A percentile compares a stretch with the other conserved stretches of the same genome.
Conservation (phyloP, 2,888 invertebrate species). For the Acleris cristana region DNA sequence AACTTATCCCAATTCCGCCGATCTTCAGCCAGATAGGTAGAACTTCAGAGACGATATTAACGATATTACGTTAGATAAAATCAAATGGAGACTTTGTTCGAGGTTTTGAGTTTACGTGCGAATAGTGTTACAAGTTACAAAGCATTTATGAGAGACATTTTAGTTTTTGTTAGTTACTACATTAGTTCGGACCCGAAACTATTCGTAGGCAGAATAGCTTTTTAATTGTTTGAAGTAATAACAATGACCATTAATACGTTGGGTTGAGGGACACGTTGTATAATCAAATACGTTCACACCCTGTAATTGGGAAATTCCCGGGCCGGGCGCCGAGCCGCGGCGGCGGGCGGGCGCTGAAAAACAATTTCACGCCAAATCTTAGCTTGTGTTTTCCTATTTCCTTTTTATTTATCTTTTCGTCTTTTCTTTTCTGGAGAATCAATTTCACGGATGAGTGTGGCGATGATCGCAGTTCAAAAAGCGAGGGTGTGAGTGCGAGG, state of each 20-base stretch:
- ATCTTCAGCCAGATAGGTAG: conserved; percentile 49
- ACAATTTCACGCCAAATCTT: conserved; percentile 85
- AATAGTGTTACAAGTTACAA: too few species aligned
- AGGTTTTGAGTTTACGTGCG: conserved; percentile 12
- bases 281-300: conserved; percentile 79
- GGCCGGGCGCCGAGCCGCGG: conserved; percentile 61
- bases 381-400: conserved; percentile 84
- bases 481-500: conserved; percentile 67
- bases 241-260: conserved; percentile 33
- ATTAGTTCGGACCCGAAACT: not conserved
- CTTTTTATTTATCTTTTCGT: conserved; percentile 84
- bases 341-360: conserved; percentile 77
- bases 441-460: conserved; percentile 84
- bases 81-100: conserved; percentile 22
- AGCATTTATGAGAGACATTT: too few species aligned
- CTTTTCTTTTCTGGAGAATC: conserved; percentile 82
- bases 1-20: conserved; percentile 80
- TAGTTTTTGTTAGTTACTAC: not conserved
- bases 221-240: conserved; percentile 24
- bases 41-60: conserved; percentile 39
- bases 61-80: conserved; percentile 31
- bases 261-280: conserved; percentile 62
- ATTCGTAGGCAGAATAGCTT: conserved; percentile 4
- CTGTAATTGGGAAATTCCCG: conserved; percentile 83
- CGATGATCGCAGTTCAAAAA: conserved; percentile 82